These are phyloP conservation scores for Diachasmimorpha longicaudata DNA, from an alignment of 1,140 invertebrate genomes.

Conservation along the genomic window DNA sequence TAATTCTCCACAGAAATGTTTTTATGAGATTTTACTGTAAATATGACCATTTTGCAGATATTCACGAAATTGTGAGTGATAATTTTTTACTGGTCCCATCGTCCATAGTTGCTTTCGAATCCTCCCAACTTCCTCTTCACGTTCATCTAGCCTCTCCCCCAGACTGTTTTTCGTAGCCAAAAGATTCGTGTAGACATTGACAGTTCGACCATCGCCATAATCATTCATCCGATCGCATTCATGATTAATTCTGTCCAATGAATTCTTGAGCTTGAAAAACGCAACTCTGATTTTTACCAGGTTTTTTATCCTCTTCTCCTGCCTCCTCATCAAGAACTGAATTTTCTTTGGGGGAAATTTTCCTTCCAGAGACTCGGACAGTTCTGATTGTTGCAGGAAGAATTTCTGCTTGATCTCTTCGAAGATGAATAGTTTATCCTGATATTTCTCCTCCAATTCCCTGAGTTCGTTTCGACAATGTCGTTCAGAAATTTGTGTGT, in stretches of 20 bases:
- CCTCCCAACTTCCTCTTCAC: constrained; percentile 18
- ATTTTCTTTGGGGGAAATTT: constrained; percentile 10
- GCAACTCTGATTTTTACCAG: constrained; percentile 26
- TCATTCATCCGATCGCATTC: constrained; percentile 21
- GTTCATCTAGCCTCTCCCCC: constrained; percentile 25
- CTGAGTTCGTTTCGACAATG: constrained; percentile 17
- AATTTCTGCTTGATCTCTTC: constrained; percentile 21
- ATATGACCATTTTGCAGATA: background rate
- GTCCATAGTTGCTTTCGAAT: constrained; percentile 5
- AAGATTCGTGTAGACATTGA: constrained; percentile 34
- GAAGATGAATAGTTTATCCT: constrained; percentile 6
- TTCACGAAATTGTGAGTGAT: background rate
- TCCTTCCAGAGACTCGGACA: background rate
- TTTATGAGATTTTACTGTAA: too few species aligned
- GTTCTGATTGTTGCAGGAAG: constrained; percentile 14
- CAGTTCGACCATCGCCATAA: constrained; percentile 27
- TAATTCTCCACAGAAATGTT: too few species aligned
- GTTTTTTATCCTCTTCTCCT: background rate
- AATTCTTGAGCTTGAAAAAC: constrained; percentile 19
- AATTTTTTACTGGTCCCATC: constrained; percentile 9
- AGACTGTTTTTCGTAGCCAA: background rate
- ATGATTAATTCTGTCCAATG: background rate
- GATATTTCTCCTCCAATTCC: constrained; percentile 6
- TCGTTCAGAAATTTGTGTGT: background rate
- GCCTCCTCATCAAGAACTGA: constrained; percentile 14